Conservation (phyloP, 2,888 invertebrate species). For the Pristionchus entomophagus region DNA sequence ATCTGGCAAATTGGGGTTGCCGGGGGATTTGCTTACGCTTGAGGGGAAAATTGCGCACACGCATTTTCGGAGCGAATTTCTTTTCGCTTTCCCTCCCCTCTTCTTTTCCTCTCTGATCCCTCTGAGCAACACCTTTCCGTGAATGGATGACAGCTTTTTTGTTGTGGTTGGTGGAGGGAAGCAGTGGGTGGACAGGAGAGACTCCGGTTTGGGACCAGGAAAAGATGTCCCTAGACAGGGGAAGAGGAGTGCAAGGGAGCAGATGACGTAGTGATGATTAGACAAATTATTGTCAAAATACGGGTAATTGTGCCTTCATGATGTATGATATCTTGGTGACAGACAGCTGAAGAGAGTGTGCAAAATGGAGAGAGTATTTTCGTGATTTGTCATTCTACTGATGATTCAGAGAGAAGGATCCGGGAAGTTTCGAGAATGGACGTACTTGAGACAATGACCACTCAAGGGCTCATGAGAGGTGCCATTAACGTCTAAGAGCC, state of each 20-base stretch:
- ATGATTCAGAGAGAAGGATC: too few relatives aligned
- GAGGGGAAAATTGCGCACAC: neutral
- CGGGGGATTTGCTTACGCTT: conserved; percentile 17
- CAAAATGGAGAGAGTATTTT: too few relatives aligned
- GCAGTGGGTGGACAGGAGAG: neutral
- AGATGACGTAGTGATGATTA: neutral
- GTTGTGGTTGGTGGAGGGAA: neutral
- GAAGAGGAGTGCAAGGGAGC: neutral
- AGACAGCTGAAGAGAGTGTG: too few relatives aligned
- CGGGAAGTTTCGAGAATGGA: too few relatives aligned
- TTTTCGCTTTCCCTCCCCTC: neutral
- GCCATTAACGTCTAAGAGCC: neutral
- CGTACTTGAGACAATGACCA: too few relatives aligned
- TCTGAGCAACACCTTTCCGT: conserved; percentile 21
- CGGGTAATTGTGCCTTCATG: too few relatives aligned
- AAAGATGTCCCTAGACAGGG: neutral
- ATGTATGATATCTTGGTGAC: too few relatives aligned
- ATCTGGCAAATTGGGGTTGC: conserved; percentile 14
- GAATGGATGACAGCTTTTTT: neutral
- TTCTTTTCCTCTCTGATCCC: neutral
- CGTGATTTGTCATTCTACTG: too few relatives aligned
- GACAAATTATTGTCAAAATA: too few relatives aligned
- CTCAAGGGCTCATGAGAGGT: neutral
- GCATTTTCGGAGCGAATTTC: neutral
- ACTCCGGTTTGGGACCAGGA: neutral